phyloP scores from a whole-genome alignment of 2,888 invertebrate genomes.

The Strigamia transsilvanica region DNA sequence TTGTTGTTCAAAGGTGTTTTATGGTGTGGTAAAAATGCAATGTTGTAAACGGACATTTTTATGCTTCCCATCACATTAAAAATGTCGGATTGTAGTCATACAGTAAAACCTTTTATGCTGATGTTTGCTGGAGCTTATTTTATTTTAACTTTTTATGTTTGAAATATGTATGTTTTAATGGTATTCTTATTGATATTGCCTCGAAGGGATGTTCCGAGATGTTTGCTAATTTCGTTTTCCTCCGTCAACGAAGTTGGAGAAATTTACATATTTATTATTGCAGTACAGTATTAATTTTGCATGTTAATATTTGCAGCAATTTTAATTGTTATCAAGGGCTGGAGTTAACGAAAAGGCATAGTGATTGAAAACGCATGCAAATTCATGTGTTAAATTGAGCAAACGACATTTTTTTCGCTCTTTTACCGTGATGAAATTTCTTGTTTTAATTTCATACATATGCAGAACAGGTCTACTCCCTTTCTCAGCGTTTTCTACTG shows the following conservation, averaged over 20 bases:
- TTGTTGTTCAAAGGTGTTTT: no score
- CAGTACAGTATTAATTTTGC: slow-evolving; percentile 37
- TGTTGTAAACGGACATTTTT: no score
- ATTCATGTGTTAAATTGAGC: slow-evolving; percentile 38
- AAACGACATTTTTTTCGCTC: not conserved
- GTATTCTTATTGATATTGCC: not conserved
- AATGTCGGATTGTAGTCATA: no score
- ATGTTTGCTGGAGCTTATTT: no score
- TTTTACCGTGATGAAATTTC: not conserved
- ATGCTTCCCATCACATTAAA: no score
- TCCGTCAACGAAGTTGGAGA: not conserved
- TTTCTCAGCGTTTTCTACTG: slow-evolving; percentile 13
- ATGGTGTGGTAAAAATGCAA: no score
- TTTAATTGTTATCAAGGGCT: slow-evolving; percentile 16
- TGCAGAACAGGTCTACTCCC: slow-evolving; percentile 29
- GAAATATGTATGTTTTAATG: no score
- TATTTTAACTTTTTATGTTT: no score
- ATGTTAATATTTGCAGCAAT: slow-evolving; percentile 12
- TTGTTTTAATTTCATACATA: slow-evolving; percentile 45
- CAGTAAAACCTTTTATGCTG: no score
- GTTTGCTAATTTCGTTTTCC: slow-evolving; percentile 9
- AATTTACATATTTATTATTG: slow-evolving; percentile 37
- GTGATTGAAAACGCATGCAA: slow-evolving; percentile 43
- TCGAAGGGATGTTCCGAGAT: not conserved
- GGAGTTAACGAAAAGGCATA: slow-evolving; percentile 9